A percentile compares a stretch with the other conserved stretches of the same genome.
Evolutionary conservation across 92 coral and sea anemone genomes (phyloP).

Genomic region (Zoanthus gigantus): DNA sequence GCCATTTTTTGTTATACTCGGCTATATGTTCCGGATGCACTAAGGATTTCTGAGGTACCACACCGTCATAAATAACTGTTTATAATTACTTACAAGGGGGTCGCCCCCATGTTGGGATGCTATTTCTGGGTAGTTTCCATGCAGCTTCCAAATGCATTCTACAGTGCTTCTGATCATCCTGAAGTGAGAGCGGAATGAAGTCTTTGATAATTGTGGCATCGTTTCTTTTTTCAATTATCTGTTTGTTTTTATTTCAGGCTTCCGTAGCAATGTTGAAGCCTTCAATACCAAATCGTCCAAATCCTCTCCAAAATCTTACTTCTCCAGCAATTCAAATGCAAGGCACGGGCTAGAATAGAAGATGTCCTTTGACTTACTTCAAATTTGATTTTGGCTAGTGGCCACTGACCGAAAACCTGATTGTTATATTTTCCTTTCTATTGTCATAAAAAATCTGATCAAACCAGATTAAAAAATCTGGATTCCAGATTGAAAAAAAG

Average conservation of each 20-base stretch:
- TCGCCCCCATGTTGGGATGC: conserved; percentile 1
- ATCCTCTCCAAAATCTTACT: neutral
- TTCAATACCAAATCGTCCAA: neutral
- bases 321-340: neutral
- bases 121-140: conserved; percentile 37
- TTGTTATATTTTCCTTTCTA: too few relatives aligned
- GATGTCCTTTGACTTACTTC: neutral
- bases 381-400: neutral
- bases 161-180: conserved; percentile 35
- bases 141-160: conserved; percentile 2
- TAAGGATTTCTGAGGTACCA: conserved; percentile 65
- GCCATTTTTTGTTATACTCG: conserved; percentile 35
- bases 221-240: neutral
- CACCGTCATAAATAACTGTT: conserved; percentile 41
- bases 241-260: neutral
- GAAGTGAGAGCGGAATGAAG: conserved; percentile 38
- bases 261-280: neutral
- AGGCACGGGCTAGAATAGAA: neutral
- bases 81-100: conserved; percentile 40
- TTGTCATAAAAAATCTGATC: too few relatives aligned
- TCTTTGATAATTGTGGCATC: neutral
- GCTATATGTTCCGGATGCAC: conserved; percentile 42
- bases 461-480: too few relatives aligned
- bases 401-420: too few relatives aligned
- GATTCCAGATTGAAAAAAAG: too few relatives aligned